These are phyloP conservation scores for Athalia cordata DNA, from an alignment of 2,888 invertebrate species.

Conservation along the genomic window DNA sequence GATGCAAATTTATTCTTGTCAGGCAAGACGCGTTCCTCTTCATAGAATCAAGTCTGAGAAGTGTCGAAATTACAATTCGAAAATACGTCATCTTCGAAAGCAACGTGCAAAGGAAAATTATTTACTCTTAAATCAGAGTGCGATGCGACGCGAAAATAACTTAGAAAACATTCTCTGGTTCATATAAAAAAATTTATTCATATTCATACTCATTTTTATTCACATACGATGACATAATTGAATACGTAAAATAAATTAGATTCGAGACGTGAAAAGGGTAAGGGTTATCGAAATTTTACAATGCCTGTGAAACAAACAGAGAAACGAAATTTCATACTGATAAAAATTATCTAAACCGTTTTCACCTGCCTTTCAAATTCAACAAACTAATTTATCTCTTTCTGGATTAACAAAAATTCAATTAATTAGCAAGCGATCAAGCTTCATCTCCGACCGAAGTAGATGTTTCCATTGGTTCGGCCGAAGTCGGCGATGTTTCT, in stretches of 20 bases:
- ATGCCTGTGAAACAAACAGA: neutral
- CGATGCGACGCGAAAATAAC: no score
- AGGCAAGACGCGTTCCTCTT: no score
- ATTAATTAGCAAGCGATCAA: neutral
- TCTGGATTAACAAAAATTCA: neutral
- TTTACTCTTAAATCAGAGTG: no score
- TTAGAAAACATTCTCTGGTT: no score
- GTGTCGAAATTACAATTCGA: no score
- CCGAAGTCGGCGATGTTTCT: constrained; percentile 3
- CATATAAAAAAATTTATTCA: neutral
- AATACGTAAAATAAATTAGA: neutral
- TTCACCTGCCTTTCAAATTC: constrained; percentile 27
- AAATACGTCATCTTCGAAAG: no score
- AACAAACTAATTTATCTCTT: neutral
- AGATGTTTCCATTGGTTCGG: neutral
- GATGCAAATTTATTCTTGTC: no score
- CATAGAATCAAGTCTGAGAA: no score
- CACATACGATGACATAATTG: constrained; percentile 1
- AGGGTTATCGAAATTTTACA: neutral
- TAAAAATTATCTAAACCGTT: constrained; percentile 24
- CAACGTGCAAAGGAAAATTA: no score
- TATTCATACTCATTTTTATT: neutral
- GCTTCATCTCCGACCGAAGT: constrained; percentile 13
- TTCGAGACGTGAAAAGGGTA: constrained; percentile 22
- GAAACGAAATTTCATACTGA: neutral